Percentiles rank a stretch among this genome's conserved stretches.
Evolutionary conservation across 2,797 vertebrate genomes (phyloP).

Genomic region (Carapus acus): DNA sequence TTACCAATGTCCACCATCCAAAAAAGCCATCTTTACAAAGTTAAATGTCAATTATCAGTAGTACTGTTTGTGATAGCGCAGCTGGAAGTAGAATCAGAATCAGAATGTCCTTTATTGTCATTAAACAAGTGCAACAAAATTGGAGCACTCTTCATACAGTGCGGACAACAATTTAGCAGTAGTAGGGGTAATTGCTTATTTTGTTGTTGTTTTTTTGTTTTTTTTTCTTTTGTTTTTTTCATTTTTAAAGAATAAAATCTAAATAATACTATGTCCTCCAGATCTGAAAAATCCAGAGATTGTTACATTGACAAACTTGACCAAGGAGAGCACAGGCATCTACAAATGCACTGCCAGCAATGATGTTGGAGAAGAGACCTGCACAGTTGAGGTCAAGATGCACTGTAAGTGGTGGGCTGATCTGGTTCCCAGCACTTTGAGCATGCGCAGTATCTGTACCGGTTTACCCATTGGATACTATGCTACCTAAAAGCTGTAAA

Average conservation of each 20-base stretch:
- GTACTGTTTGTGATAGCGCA: background rate
- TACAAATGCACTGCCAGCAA: slow-evolving; percentile 87
- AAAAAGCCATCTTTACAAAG: background rate
- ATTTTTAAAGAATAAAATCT: no score
- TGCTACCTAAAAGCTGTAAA: no score
- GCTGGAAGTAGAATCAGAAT: background rate
- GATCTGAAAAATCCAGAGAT: slow-evolving; percentile 82
- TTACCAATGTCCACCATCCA: background rate
- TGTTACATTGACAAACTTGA: slow-evolving; percentile 83
- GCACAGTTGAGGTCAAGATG: slow-evolving; percentile 80
- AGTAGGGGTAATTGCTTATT: no score
- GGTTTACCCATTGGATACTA: no score
- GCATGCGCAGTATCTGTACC: no score
- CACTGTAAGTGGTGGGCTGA: slow-evolving; percentile 75
- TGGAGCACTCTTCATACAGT: no score
- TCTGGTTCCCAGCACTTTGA: no score
- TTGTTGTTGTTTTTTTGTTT: no score
- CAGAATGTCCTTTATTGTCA: no score
- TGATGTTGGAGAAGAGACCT: slow-evolving; percentile 84
- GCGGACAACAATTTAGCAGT: no score
- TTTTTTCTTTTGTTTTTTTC: no score
- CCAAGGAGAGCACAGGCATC: slow-evolving; percentile 73
- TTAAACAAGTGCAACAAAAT: background rate
- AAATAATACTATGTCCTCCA: slow-evolving; percentile 33
- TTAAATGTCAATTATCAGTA: background rate